A percentile compares a stretch with the other conserved stretches of the same genome.
phyloP scores from a whole-genome alignment of 2,888 invertebrate species.

The Lysandra coridon region DNA sequence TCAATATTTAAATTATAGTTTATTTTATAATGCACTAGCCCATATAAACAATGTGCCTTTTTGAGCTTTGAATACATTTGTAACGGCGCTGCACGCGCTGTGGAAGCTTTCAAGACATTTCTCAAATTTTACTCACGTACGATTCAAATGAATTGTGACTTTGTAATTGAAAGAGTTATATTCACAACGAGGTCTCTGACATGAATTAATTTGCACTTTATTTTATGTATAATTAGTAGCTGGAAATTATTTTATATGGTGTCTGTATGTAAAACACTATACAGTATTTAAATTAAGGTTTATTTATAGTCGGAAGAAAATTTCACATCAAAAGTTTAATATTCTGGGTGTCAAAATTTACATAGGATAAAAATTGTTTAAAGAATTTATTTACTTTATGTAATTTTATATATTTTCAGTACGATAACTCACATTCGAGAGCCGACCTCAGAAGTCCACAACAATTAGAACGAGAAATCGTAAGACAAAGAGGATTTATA shows the following conservation, averaged over 20 bases:
- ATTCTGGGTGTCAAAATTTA: background rate
- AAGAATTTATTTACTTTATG: background rate
- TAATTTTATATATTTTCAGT: slow-evolving; percentile 53
- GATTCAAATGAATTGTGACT: slow-evolving; percentile 21
- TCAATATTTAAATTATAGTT: background rate
- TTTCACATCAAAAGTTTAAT: background rate
- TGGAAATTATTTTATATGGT: slow-evolving; percentile 5
- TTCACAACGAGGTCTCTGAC: slow-evolving; percentile 3
- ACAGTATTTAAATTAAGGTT: background rate
- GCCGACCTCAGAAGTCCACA: slow-evolving; percentile 81
- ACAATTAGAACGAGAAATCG: slow-evolving; percentile 81
- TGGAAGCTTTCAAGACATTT: background rate
- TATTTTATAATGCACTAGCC: background rate
- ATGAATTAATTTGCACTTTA: slow-evolving; percentile 24
- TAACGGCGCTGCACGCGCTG: slow-evolving; percentile 20
- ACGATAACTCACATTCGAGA: slow-evolving; percentile 70
- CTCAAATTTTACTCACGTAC: slow-evolving; percentile 17
- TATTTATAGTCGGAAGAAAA: background rate
- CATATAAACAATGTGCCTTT: background rate
- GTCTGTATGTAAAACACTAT: background rate
- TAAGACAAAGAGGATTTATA: slow-evolving; percentile 77
- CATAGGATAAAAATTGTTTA: background rate
- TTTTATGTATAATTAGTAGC: slow-evolving; percentile 20
- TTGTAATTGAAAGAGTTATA: slow-evolving; percentile 25
- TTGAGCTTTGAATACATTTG: slow-evolving; percentile 4